These are phyloP conservation scores for Hyles euphorbiae DNA, from an alignment of 1,140 invertebrate genomes.

Conservation along the genomic window DNA sequence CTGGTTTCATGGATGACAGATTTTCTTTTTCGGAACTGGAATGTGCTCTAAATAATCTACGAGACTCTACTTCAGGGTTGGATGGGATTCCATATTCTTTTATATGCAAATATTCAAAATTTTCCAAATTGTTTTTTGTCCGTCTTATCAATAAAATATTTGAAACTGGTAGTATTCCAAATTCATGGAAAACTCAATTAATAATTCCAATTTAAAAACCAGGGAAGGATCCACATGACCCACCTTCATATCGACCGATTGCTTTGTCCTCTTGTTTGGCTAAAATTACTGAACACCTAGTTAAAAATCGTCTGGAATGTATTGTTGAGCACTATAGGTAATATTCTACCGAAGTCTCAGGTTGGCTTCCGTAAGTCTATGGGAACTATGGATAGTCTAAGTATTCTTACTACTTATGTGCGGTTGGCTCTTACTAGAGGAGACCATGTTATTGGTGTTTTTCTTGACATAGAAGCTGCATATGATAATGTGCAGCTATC, in stretches of 20 bases:
- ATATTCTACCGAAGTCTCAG: conserved; percentile 18
- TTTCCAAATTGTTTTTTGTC: conserved; percentile 12
- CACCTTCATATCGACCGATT: conserved; percentile 7
- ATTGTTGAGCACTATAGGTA: conserved; percentile 15
- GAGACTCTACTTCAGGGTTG: conserved; percentile 20
- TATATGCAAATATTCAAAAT: conserved; percentile 10
- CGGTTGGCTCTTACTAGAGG: conserved; percentile 8
- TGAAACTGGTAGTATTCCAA: neutral
- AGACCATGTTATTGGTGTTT: conserved; percentile 16
- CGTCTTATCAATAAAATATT: conserved; percentile 17
- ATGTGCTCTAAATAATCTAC: conserved; percentile 12
- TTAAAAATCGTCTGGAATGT: conserved; percentile 22
- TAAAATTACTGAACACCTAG: conserved; percentile 17
- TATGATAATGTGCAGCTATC: conserved; percentile 27
- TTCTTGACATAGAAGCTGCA: conserved; percentile 21
- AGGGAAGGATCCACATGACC: conserved; percentile 1
- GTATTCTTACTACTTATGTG: conserved; percentile 25
- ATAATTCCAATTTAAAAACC: conserved; percentile 16
- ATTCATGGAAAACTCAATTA: conserved; percentile 10
- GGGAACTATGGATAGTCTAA: conserved; percentile 17
- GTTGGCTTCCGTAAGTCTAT: conserved; percentile 22
- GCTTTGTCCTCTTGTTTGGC: conserved; percentile 9
- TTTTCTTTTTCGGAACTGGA: conserved; percentile 22
- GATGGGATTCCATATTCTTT: conserved; percentile 30
- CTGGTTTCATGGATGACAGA: conserved; percentile 4